Evolutionary conservation across 1,140 invertebrate genomes (phyloP).

Genomic region (Leucophenga varia): DNA sequence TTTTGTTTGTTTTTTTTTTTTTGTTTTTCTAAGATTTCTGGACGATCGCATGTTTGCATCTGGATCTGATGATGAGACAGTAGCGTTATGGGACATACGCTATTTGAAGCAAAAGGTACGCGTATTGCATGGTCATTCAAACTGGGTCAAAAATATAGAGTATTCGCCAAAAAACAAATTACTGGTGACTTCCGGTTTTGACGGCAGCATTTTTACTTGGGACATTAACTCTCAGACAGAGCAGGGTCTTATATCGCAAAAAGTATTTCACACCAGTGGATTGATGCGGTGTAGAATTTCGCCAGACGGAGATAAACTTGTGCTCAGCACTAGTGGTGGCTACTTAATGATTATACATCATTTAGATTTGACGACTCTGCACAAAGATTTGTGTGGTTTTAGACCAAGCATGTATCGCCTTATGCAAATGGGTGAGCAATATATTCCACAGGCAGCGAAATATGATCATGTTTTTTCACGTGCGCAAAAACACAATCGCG

Average conservation of each 20-base stretch:
- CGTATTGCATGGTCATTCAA: conserved; percentile 82
- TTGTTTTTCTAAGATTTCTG: too few relatives aligned
- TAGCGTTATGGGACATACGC: conserved; percentile 88
- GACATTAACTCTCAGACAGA: conserved; percentile 87
- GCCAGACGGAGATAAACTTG: conserved; percentile 82
- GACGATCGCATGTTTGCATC: conserved; percentile 87
- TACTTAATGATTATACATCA: conserved; percentile 89
- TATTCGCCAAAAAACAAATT: conserved; percentile 84
- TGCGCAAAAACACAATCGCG: conserved; percentile 73
- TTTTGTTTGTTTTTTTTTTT: conserved; percentile 4
- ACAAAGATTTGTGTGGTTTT: conserved; percentile 81
- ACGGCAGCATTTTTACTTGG: conserved; percentile 93
- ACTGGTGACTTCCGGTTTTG: conserved; percentile 87
- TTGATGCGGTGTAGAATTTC: conserved; percentile 86
- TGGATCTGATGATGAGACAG: conserved; percentile 90
- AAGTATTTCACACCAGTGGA: conserved; percentile 70
- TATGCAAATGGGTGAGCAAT: conserved; percentile 82
- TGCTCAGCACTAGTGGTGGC: conserved; percentile 86
- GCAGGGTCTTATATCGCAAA: conserved; percentile 73
- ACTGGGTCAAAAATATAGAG: conserved; percentile 97
- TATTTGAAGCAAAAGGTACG: conserved; percentile 77
- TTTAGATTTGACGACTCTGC: conserved; percentile 76
- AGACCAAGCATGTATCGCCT: conserved; percentile 87
- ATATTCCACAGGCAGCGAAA: conserved; percentile 74
- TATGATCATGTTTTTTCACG: conserved; percentile 80